A percentile compares a stretch with the other conserved stretches of the same genome.
phyloP scores from a whole-genome alignment of 1,140 invertebrate species.

The Caenorhabditis tropicalis region DNA sequence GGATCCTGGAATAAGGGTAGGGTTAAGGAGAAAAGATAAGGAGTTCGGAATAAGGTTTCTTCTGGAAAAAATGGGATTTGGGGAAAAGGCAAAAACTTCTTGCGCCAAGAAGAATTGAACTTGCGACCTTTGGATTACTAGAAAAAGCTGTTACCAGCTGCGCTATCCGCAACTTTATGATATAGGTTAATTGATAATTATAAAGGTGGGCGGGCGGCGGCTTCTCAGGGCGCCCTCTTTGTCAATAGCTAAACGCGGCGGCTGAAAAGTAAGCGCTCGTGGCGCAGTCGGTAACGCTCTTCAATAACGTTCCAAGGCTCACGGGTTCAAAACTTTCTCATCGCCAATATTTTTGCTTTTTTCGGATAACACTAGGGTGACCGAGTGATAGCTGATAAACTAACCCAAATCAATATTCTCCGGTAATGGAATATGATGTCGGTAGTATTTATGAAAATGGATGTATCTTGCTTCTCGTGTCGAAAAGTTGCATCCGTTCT shows the following conservation, averaged over 20 bases:
- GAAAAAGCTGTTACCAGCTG: no score
- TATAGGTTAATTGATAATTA: no score
- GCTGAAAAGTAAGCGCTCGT: no score
- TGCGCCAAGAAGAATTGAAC: no score
- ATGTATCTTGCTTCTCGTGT: slow-evolving; percentile 69
- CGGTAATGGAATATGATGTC: slow-evolving; percentile 68
- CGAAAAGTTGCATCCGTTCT: slow-evolving; percentile 66
- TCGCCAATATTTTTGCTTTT: neutral
- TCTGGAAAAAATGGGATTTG: neutral
- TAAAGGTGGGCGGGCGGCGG: no score
- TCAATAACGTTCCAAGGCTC: no score
- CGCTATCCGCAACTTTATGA: no score
- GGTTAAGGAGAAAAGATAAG: neutral
- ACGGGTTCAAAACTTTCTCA: no score
- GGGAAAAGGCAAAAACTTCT: neutral
- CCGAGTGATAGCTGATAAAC: neutral
- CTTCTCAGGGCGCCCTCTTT: no score
- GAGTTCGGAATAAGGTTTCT: neutral
- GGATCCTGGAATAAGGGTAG: slow-evolving; percentile 60
- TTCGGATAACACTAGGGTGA: neutral
- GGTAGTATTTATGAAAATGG: slow-evolving; percentile 72
- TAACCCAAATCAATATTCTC: slow-evolving; percentile 68
- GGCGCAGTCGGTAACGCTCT: no score
- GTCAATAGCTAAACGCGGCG: no score
- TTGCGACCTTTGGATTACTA: no score